Conservation (phyloP, 2,797 vertebrate species). For the Anguilla pacifica region DNA sequence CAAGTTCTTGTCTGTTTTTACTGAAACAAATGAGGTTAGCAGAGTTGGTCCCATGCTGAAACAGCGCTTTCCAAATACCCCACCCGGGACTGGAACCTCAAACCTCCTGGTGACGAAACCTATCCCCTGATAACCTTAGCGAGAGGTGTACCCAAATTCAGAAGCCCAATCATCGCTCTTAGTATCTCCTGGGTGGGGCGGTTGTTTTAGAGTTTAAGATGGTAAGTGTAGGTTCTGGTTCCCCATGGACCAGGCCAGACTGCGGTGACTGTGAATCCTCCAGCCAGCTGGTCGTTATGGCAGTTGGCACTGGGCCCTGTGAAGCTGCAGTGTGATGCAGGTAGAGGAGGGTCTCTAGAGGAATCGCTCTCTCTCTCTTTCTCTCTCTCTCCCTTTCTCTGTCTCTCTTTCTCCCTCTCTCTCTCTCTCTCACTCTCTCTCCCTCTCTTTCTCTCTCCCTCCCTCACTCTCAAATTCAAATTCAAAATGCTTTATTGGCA, state of each 20-base stretch:
- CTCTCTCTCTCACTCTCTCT: too few relatives aligned
- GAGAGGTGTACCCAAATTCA: not conserved
- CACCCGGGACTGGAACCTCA: not conserved
- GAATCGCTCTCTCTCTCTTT: not conserved
- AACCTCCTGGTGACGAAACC: not conserved
- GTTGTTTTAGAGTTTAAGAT: not conserved
- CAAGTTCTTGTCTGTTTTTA: too few relatives aligned
- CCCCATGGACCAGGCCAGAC: not conserved
- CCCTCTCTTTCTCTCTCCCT: too few relatives aligned
- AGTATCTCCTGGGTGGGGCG: not conserved
- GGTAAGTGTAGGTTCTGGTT: not conserved
- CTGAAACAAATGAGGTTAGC: too few relatives aligned
- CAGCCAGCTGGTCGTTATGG: constrained; percentile 31
- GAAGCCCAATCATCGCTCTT: not conserved
- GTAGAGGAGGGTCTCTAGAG: constrained; percentile 25
- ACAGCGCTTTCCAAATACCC: not conserved
- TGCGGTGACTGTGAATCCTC: not conserved
- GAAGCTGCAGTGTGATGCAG: constrained; percentile 14
- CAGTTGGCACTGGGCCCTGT: not conserved
- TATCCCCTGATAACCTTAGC: too few relatives aligned
- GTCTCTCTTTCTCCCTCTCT: too few relatives aligned
- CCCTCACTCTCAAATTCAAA: too few relatives aligned
- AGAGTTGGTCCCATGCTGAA: too few relatives aligned
- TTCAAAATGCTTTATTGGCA: too few relatives aligned
- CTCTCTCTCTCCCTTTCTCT: not conserved